Evolutionary conservation across 1,140 invertebrate species (phyloP).

Genomic region (Episyrphus balteatus): DNA sequence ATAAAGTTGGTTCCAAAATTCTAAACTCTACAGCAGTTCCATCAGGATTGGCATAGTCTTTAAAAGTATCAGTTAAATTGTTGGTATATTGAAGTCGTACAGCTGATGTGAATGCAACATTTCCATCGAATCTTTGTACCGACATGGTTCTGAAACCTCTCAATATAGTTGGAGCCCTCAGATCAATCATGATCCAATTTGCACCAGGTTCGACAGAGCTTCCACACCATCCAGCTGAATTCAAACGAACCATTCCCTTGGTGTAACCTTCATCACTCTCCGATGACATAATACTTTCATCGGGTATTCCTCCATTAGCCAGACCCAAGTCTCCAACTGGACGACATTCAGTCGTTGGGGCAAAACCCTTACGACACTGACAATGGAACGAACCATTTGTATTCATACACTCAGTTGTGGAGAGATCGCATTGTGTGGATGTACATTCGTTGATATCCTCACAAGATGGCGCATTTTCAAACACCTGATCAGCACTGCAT

Average conservation of each 20-base stretch:
- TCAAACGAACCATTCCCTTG: constrained; percentile 72
- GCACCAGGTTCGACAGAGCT: constrained; percentile 67
- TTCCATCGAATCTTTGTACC: constrained; percentile 64
- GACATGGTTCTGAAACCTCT: constrained; percentile 82
- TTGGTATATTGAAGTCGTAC: constrained; percentile 79
- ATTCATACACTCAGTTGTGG: constrained; percentile 86
- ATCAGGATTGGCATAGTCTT: constrained; percentile 83
- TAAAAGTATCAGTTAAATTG: constrained; percentile 78
- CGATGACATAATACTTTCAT: constrained; percentile 79
- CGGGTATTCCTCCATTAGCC: constrained; percentile 78
- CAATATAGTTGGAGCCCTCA: constrained; percentile 81
- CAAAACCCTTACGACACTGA: constrained; percentile 74
- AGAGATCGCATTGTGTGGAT: constrained; percentile 76
- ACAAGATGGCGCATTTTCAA: constrained; percentile 74
- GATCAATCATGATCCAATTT: constrained; percentile 80
- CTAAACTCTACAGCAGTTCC: constrained; percentile 87
- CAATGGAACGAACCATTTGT: constrained; percentile 85
- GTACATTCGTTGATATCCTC: constrained; percentile 91
- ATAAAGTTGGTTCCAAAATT: constrained; percentile 74
- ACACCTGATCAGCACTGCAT: constrained; percentile 76
- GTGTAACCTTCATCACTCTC: constrained; percentile 67
- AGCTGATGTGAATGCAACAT: constrained; percentile 75
- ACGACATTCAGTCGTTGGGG: constrained; percentile 77
- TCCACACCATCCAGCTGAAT: constrained; percentile 81
- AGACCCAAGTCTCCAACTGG: constrained; percentile 80